Percentiles rank a stretch among this genome's conserved stretches.
These are phyloP conservation scores for Mola mola DNA, from an alignment of 2,113 vertebrate species.

Conservation along the genomic window DNA sequence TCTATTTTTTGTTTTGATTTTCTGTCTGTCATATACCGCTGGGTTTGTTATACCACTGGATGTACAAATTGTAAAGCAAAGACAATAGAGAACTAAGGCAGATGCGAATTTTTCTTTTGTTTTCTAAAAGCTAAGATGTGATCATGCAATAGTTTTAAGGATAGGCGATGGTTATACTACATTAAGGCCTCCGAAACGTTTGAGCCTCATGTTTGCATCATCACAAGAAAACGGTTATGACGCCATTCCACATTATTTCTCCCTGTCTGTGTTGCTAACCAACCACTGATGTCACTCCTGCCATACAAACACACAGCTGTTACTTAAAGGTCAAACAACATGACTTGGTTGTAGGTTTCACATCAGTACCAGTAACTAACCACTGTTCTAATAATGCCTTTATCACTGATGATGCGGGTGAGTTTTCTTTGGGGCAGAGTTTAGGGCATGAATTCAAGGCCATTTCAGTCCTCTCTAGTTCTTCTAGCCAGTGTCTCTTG, in stretches of 20 bases:
- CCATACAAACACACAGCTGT: conserved; percentile 37
- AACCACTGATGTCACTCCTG: conserved; percentile 38
- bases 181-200: conserved; percentile 31
- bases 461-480: conserved; percentile 51
- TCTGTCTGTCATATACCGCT: conserved; percentile 66
- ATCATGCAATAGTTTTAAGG: conserved; percentile 70
- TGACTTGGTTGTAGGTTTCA: conserved; percentile 30
- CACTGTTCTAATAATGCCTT: conserved; percentile 34
- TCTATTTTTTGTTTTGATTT: conserved; percentile 39
- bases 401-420: neutral
- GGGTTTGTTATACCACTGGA: conserved; percentile 82
- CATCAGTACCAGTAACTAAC: conserved; percentile 33
- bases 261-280: neutral
- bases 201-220: conserved; percentile 68
- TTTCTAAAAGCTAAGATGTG: conserved; percentile 74
- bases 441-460: conserved; percentile 29
- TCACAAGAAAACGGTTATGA: conserved; percentile 45
- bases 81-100: conserved; percentile 70
- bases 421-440: conserved; percentile 32
- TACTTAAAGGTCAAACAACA: neutral
- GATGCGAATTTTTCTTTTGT: conserved; percentile 36
- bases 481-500: conserved; percentile 58
- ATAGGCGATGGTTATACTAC: conserved; percentile 54
- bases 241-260: conserved; percentile 7
- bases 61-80: conserved; percentile 83